Evolutionary conservation across 2,888 invertebrate genomes (phyloP), one percentile per base, ranked within the genome.

Genomic region (Formica aserva): DNA sequence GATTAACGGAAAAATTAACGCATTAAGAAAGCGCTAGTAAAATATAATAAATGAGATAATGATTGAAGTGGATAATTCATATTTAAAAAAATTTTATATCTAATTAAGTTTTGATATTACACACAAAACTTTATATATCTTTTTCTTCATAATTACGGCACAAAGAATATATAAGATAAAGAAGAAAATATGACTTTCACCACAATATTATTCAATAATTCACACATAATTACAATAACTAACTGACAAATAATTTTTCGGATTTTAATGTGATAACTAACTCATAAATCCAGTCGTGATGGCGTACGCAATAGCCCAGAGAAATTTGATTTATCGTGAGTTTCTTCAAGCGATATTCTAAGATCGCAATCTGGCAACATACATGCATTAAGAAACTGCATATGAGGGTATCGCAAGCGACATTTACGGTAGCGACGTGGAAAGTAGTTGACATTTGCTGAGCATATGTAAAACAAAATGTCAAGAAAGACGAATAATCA

Each of bases 231-330:
- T 32, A n/a, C 22, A 55, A 55, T 32, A 15, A 26, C 1, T 71
- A 11, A 15, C 32, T 57, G 6, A 52, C 22, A 35, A 22, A 52
- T 32, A 62, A 62, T 32, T 62, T 62, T 62, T 1, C 0, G 2
- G 4, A 5, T 41, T 22, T 62, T n/a, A n/a, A 32, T 26, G 26
- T 32, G 2, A 26, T 26, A 72, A 84, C 85, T 84, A 29, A 85
- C 85, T 67, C 41, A 63, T 76, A 85, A 69, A 84, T 84, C 52
- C 38, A 63, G 26, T 82, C 52, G 26, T 84, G 82, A 65, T 84
- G 84, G 2, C 29, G 18, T 18, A 84, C n/a, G 62, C 84, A 84
- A 45, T 62, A 63, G 15, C 63, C 13, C 18, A 84, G 26, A 62
- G 45, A 45, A 62, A 75, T 8, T 45, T 62, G 15, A 4, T 62